These are phyloP conservation scores for Forbesichthys papilliferus DNA, from an alignment of 2,113 vertebrate genomes.

Conservation along the genomic window DNA sequence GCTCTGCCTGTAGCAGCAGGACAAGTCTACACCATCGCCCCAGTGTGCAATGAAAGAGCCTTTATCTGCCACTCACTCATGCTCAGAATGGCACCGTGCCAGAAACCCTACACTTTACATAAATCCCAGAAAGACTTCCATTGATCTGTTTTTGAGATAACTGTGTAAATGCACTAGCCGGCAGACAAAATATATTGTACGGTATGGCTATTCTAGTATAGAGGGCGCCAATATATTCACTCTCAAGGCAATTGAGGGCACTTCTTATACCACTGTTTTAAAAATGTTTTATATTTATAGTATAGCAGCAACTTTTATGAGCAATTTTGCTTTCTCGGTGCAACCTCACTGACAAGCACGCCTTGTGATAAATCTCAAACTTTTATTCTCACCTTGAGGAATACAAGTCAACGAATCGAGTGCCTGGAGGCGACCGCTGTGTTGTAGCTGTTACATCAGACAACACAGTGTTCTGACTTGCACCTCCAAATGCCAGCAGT, in stretches of 20 bases:
- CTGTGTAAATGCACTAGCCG: constrained; percentile 5
- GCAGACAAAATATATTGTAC: constrained; percentile 1
- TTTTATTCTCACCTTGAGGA: constrained; percentile 15
- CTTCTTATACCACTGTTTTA: constrained; percentile 18
- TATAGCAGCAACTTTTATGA: background rate
- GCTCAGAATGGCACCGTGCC: constrained; percentile 52
- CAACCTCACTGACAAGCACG: constrained; percentile 20
- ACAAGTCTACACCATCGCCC: constrained; percentile 45
- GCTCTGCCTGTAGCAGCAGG: constrained; percentile 55
- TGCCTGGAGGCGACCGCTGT: constrained; percentile 27
- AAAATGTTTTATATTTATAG: constrained; percentile 6
- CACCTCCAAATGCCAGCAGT: constrained; percentile 22
- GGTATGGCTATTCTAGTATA: background rate
- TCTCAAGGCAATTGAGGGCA: background rate
- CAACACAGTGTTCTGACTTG: constrained; percentile 44
- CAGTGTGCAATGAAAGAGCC: constrained; percentile 57
- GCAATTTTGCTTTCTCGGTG: constrained; percentile 21
- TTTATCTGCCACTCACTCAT: constrained; percentile 61
- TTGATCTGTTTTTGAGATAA: constrained; percentile 36
- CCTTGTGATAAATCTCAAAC: constrained; percentile 37
- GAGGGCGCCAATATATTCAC: background rate
- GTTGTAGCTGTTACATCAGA: constrained; percentile 20
- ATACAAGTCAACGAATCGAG: constrained; percentile 31
- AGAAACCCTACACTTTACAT: constrained; percentile 56
- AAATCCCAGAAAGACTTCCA: constrained; percentile 43